phyloP scores from a whole-genome alignment of 1,140 invertebrate species.

The Marisa cornuarietis region DNA sequence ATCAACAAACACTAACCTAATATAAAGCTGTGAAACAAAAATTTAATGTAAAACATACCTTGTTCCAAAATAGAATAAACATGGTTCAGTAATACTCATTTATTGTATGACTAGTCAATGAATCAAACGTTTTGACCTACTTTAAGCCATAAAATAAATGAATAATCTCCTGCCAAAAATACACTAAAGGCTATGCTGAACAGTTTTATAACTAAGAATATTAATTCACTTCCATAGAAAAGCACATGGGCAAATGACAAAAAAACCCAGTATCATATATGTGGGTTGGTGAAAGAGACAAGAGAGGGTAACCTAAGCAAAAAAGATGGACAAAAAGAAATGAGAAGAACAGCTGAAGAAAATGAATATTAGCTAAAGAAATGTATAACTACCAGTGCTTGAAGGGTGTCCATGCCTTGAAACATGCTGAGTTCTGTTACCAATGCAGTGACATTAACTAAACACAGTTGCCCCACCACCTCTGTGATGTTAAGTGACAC shows the following conservation, averaged over 20 bases:
- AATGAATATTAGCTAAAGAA: not conserved
- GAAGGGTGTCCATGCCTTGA: slow-evolving; percentile 26
- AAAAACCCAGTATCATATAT: too few relatives aligned
- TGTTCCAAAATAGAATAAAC: too few relatives aligned
- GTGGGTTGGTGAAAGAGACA: not conserved
- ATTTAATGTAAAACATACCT: not conserved
- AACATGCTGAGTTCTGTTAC: slow-evolving; percentile 30
- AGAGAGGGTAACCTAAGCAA: not conserved
- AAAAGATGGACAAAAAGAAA: not conserved
- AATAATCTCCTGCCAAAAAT: too few relatives aligned
- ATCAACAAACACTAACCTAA: too few relatives aligned
- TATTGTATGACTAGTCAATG: too few relatives aligned
- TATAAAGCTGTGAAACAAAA: not conserved
- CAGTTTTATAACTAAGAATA: too few relatives aligned
- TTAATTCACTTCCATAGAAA: too few relatives aligned
- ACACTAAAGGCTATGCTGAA: too few relatives aligned
- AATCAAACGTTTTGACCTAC: too few relatives aligned
- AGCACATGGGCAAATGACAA: too few relatives aligned
- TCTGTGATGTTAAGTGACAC: slow-evolving; percentile 26
- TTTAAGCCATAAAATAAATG: too few relatives aligned
- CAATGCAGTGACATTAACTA: slow-evolving; percentile 33
- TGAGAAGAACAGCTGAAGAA: not conserved
- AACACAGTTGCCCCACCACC: slow-evolving; percentile 32
- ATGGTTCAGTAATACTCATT: too few relatives aligned
- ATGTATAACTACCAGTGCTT: slow-evolving; percentile 25